Conservation (phyloP, 2,888 invertebrate genomes). For the Lochmaea capreae region DNA sequence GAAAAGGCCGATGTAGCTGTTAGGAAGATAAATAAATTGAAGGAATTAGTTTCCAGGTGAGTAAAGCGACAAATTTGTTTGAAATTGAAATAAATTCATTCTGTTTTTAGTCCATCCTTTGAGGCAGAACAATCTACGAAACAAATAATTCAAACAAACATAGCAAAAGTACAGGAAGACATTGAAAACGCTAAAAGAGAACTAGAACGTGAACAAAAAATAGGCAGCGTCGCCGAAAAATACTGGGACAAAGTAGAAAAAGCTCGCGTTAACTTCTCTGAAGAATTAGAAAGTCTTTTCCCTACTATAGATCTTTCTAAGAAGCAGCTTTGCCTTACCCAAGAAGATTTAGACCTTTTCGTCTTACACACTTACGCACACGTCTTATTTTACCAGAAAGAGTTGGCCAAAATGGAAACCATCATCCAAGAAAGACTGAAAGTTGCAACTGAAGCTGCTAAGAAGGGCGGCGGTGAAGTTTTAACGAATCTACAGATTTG, state of each 20-base stretch:
- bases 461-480: slow-evolving; percentile 66
- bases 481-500: slow-evolving; percentile 71
- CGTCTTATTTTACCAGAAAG: slow-evolving; percentile 81
- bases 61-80: neutral
- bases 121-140: slow-evolving; percentile 65
- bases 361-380: slow-evolving; percentile 83
- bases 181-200: slow-evolving; percentile 71
- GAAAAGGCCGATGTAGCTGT: slow-evolving; percentile 66
- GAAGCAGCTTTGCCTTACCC: slow-evolving; percentile 70
- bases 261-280: slow-evolving; percentile 72
- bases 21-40: slow-evolving; percentile 64
- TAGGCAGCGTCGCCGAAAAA: slow-evolving; percentile 76
- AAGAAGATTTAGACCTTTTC: slow-evolving; percentile 73
- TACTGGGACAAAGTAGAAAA: slow-evolving; percentile 84
- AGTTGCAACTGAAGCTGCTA: slow-evolving; percentile 72
- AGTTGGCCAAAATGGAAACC: slow-evolving; percentile 78
- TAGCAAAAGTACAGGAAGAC: slow-evolving; percentile 69
- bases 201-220: slow-evolving; percentile 70
- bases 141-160: slow-evolving; percentile 69
- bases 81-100: neutral
- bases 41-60: slow-evolving; percentile 62
- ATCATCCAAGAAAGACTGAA: slow-evolving; percentile 73
- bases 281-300: slow-evolving; percentile 78
- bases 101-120: slow-evolving; percentile 54
- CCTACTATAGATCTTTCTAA: slow-evolving; percentile 78